Conservation (phyloP, 2,113 vertebrate species). For the Dicerorhinus sumatrensis region DNA sequence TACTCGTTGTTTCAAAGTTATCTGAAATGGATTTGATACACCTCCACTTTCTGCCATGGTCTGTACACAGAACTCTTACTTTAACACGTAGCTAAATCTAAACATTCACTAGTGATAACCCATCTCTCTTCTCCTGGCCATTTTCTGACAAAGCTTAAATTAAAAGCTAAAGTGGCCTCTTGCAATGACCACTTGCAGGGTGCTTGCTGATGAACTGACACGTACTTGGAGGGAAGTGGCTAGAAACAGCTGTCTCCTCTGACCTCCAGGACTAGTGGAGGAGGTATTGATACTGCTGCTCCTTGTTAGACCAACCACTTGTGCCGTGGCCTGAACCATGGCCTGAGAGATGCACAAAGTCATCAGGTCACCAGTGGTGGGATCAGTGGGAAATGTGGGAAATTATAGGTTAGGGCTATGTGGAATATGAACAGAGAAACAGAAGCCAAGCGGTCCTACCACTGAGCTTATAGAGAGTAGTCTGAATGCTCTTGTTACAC, state of each 20-base stretch:
- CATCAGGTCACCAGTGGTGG: not conserved
- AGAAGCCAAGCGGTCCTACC: not conserved
- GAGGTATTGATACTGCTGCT: too few relatives aligned
- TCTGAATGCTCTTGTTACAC: not conserved
- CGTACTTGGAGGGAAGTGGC: too few relatives aligned
- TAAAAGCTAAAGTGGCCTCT: not conserved
- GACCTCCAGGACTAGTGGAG: not conserved
- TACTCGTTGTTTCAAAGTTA: not conserved
- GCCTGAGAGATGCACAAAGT: not conserved
- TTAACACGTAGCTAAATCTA: not conserved
- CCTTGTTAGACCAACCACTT: not conserved
- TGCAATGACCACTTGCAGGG: not conserved
- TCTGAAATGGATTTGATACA: not conserved
- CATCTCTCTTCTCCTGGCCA: not conserved
- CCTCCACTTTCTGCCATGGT: not conserved
- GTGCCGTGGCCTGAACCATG: not conserved
- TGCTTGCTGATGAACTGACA: not conserved
- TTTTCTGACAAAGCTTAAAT: not conserved
- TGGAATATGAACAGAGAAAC: not conserved
- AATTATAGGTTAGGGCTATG: not conserved
- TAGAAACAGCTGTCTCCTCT: not conserved
- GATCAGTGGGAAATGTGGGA: not conserved
- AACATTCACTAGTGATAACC: not conserved
- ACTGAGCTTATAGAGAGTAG: not conserved
- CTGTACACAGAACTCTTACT: not conserved